Evolutionary conservation across 2,797 vertebrate genomes (phyloP).

Genomic region (Pempheris klunzingeri): DNA sequence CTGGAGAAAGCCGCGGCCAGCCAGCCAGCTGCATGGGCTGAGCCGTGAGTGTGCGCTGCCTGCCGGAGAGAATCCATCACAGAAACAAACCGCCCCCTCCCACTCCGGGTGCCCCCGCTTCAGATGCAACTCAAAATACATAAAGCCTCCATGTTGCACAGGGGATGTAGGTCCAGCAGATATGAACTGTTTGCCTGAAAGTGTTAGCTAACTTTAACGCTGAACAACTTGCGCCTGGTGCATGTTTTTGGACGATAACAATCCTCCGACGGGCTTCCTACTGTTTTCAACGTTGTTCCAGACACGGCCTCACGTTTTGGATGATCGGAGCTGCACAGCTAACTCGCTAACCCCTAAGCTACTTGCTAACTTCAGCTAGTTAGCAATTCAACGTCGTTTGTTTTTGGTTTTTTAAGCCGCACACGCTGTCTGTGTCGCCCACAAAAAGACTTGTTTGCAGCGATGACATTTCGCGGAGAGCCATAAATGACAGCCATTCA

Average conservation of each 20-base stretch:
- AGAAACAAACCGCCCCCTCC: constrained; percentile 82
- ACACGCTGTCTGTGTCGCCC: constrained; percentile 17
- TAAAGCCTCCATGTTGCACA: constrained; percentile 87
- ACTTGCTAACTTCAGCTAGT: constrained; percentile 69
- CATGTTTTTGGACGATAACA: constrained; percentile 33
- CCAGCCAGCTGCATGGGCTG: constrained; percentile 54
- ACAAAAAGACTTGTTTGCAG: constrained; percentile 39
- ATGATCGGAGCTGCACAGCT: constrained; percentile 62
- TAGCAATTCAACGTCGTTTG: constrained; percentile 41
- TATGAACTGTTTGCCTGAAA: constrained; percentile 51
- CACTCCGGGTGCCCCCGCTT: constrained; percentile 74
- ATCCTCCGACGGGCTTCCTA: constrained; percentile 47
- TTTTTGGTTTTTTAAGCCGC: constrained; percentile 10
- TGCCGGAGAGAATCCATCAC: constrained; percentile 68
- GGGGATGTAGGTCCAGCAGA: constrained; percentile 61
- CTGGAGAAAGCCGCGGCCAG: constrained; percentile 33
- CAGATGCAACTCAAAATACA: constrained; percentile 83
- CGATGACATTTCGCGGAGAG: constrained; percentile 57
- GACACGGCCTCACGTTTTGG: constrained; percentile 64
- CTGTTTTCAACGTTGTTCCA: constrained; percentile 51
- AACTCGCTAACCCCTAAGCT: constrained; percentile 65
- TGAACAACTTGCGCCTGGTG: constrained; percentile 22
- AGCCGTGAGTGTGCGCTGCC: constrained; percentile 52
- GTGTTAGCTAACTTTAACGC: constrained; percentile 45
- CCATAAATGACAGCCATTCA: constrained; percentile 75